phyloP scores from a whole-genome alignment of 1,140 invertebrate species.

The Drosophila trapezifrons region DNA sequence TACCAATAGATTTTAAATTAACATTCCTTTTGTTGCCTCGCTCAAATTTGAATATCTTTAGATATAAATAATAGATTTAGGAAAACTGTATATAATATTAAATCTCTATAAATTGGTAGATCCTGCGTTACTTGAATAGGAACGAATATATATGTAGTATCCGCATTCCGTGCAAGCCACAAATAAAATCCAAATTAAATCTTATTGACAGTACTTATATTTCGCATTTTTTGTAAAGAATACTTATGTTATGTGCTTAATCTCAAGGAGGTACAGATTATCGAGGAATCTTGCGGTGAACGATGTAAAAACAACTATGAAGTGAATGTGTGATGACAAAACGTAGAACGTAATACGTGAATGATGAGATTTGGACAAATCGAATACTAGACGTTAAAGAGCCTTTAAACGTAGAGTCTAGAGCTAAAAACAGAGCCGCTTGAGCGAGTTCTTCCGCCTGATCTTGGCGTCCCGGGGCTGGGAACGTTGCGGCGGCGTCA shows the following conservation, averaged over 20 bases:
- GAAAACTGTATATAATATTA: no score
- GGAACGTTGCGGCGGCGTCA: constrained; percentile 57
- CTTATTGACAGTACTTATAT: background rate
- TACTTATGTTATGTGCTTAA: constrained; percentile 62
- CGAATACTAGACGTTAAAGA: constrained; percentile 55
- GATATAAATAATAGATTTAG: no score
- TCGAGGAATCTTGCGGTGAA: constrained; percentile 19
- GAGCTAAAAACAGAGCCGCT: constrained; percentile 68
- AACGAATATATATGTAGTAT: no score
- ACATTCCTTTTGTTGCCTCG: no score
- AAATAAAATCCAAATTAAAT: background rate
- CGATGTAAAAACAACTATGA: constrained; percentile 36
- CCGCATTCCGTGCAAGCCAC: accelerated
- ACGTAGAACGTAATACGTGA: constrained; percentile 39
- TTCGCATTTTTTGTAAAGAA: constrained; percentile 48
- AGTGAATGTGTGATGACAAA: constrained; percentile 31
- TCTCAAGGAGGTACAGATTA: constrained; percentile 69
- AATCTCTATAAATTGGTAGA: no score
- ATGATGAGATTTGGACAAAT: constrained; percentile 50
- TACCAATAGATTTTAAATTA: no score
- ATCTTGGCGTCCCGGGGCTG: constrained; percentile 61
- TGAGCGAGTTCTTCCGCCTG: constrained; percentile 66
- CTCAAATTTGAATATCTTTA: no score
- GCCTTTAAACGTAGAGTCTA: constrained; percentile 23
- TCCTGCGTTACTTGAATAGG: no score